A percentile compares a stretch with the other conserved stretches of the same genome.
Evolutionary conservation across 37 sponge, comb jelly and placozoan species (phyloP).

Genomic region (Mnemiopsis leidyi): DNA sequence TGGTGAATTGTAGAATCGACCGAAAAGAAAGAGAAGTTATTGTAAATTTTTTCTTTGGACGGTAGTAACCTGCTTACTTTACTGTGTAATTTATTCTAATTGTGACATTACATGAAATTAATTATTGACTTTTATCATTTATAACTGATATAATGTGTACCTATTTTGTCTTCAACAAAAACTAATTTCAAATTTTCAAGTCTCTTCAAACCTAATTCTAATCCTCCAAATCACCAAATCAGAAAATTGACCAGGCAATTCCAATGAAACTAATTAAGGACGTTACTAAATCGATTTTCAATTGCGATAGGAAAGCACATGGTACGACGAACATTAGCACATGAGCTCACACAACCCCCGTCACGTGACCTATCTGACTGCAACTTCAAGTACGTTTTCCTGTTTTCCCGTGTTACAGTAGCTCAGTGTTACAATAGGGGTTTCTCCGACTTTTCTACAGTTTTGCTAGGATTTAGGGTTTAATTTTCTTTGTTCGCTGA

Average conservation of each 20-base stretch:
- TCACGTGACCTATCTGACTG: too few relatives aligned
- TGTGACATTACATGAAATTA: conserved; percentile 48
- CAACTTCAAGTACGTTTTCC: too few relatives aligned
- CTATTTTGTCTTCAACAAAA: neutral
- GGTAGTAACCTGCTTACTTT: neutral
- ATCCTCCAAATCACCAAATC: neutral
- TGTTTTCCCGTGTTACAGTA: too few relatives aligned
- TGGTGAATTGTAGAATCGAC: neutral
- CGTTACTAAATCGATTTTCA: neutral
- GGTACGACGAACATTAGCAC: neutral
- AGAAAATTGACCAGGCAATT: neutral
- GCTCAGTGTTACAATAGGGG: too few relatives aligned
- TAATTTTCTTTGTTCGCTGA: too few relatives aligned
- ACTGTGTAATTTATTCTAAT: conserved; percentile 52
- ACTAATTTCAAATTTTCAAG: neutral
- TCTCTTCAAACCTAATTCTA: neutral
- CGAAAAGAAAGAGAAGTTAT: neutral
- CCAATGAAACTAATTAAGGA: neutral
- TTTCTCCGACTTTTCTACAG: too few relatives aligned
- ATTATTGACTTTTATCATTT: conserved; percentile 50
- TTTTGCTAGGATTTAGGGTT: too few relatives aligned
- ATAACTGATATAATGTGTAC: neutral
- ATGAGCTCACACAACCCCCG: too few relatives aligned
- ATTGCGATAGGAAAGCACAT: neutral
- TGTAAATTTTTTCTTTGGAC: neutral